Conservation (phyloP, 1,140 invertebrate genomes). For the Melipona quadrifasciata region DNA sequence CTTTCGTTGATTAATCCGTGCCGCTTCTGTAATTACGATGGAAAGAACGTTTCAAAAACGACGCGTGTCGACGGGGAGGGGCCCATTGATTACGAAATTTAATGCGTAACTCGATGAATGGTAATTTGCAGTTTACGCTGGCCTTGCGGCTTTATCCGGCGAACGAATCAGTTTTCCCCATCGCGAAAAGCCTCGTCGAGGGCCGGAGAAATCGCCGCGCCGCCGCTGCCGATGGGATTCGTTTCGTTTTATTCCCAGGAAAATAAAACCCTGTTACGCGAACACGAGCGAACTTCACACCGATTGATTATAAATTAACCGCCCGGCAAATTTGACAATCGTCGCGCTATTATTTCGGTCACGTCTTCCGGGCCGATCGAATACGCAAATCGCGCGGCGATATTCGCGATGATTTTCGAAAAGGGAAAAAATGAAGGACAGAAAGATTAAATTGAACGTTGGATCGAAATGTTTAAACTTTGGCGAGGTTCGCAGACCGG, state of each 20-base stretch:
- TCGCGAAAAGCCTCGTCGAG: background rate
- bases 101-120: conserved; percentile 19
- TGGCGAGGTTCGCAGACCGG: too few relatives aligned
- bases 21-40: conserved; percentile 15
- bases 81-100: conserved; percentile 20
- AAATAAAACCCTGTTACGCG: background rate
- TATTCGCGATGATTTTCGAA: background rate
- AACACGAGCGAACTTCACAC: background rate
- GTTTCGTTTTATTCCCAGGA: background rate
- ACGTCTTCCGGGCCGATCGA: background rate
- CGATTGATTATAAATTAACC: conserved; percentile 10
- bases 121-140: conserved; percentile 16
- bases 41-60: conserved; percentile 20
- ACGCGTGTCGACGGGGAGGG: too few relatives aligned
- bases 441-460: too few relatives aligned
- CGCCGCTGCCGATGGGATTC: background rate
- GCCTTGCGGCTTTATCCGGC: background rate
- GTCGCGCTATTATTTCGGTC: background rate
- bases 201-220: background rate
- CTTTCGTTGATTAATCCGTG: conserved; percentile 15
- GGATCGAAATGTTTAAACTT: too few relatives aligned
- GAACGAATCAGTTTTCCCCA: conserved; percentile 1
- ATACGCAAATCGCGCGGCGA: background rate
- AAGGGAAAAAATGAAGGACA: background rate
- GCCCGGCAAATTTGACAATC: background rate